Conservation (phyloP, 1,140 invertebrate species). For the Hypsibius dujardini region DNA sequence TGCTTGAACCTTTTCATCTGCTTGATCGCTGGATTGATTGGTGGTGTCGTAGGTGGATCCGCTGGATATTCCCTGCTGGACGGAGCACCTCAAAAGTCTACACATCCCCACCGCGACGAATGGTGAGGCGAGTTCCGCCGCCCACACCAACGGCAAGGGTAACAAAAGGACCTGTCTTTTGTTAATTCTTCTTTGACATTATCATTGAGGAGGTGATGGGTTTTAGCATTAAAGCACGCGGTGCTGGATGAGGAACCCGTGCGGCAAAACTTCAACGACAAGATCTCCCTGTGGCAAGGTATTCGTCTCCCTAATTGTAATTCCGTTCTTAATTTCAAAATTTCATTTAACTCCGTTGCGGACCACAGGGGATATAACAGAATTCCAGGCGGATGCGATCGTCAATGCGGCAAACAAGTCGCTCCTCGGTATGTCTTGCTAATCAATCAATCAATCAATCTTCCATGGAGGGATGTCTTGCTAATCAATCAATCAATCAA, state of each 20-base stretch:
- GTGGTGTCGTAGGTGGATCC: no score
- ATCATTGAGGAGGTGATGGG: background rate
- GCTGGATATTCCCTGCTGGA: constrained; percentile 6
- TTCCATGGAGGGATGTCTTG: no score
- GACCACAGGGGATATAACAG: constrained; percentile 76
- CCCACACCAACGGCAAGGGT: background rate
- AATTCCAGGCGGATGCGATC: constrained; percentile 67
- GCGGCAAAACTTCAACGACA: constrained; percentile 25
- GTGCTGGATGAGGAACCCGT: constrained; percentile 16
- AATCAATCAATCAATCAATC: no score
- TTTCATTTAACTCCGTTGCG: no score
- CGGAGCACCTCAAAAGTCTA: background rate
- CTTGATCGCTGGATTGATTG: no score
- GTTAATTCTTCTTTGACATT: background rate
- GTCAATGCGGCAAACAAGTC: constrained; percentile 73
- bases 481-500: no score
- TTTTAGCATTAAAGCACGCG: background rate
- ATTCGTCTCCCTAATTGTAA: background rate
- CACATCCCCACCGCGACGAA: background rate
- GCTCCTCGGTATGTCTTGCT: constrained; percentile 40
- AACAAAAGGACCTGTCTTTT: background rate
- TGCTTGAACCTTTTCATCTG: no score
- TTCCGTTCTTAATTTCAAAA: constrained; percentile 8
- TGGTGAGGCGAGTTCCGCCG: background rate
- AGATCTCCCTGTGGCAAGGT: constrained; percentile 27